These are phyloP conservation scores for Leptonema lineaticorne DNA, from an alignment of 1,140 invertebrate genomes.

Conservation along the genomic window DNA sequence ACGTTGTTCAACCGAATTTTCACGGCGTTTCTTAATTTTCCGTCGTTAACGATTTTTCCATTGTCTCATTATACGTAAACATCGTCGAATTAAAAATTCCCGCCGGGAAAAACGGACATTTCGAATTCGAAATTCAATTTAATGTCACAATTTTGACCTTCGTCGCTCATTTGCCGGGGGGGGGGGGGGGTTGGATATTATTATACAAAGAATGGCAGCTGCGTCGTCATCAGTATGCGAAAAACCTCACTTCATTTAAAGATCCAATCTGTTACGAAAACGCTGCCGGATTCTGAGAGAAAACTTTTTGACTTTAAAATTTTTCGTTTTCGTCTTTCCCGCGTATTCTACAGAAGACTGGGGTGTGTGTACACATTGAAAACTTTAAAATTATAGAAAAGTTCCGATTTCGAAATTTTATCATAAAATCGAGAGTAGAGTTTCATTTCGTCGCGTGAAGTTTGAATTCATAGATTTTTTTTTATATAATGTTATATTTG, in stretches of 20 bases:
- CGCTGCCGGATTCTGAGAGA: neutral
- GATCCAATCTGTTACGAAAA: neutral
- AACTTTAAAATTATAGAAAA: conserved; percentile 8
- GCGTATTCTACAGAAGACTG: neutral
- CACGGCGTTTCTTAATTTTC: no score
- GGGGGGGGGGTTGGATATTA: no score
- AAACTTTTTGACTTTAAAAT: conserved; percentile 4
- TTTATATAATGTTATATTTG: no score
- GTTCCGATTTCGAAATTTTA: neutral
- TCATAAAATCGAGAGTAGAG: neutral
- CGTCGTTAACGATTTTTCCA: no score
- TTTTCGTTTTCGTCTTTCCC: neutral
- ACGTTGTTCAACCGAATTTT: no score
- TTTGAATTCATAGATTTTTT: no score
- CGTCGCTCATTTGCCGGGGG: conserved; percentile 6
- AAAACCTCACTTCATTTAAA: conserved; percentile 16
- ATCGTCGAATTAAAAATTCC: conserved; percentile 6
- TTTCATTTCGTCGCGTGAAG: no score
- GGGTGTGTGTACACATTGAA: neutral
- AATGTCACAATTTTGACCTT: no score
- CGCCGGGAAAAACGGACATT: no score
- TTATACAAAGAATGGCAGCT: neutral
- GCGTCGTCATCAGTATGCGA: conserved; percentile 17
- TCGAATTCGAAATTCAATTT: no score
- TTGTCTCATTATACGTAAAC: no score